Evolutionary conservation across 2,888 invertebrate genomes (phyloP), one percentile per base, ranked within the genome.

Genomic region (Torymus texanus): DNA sequence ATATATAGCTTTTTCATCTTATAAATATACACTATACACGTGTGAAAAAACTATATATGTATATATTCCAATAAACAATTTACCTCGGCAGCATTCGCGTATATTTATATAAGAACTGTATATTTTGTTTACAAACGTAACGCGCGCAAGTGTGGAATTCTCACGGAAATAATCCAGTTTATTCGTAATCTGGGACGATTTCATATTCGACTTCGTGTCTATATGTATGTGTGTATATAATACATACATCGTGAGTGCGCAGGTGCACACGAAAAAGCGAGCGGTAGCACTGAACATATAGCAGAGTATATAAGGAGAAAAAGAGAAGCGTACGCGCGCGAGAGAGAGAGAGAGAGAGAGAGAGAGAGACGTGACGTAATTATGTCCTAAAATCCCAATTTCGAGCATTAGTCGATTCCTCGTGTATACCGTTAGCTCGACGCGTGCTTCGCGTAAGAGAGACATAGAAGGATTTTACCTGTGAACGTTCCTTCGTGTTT

Each of bases 371-470:
- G 66, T 80, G 79, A 81, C 81, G 77, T 74, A 81, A 82, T 67
- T 74, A 74, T 70, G 76, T 71, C 78, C 82, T 82, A 70, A 80
- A 83, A 81, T 78, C 62, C 78, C 72, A 67, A 82, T 81, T 82
- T 82, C 73, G 63, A 77, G 73, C 77, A 75, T 78, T 77, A 77
- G 77, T 61, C 73, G 58, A 73, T 62, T 53, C 63, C 66, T 53
- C 62, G 62, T 0, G 29, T 78, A 13, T 71, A 80, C 78, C 78
- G 78, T 82, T 80, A 79, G 65, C 16, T 16, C 72, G 61, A 59
- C 78, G 66, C 73, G 80, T 78, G 72, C 63, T 56, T 41, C n/a
- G 51, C 1, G 29, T 29, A 56, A 14, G 51, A 50, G 16, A 62
- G 29, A 68, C 29, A 65, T 18, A 18, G 65, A 18, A 18, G 50